Percentiles rank a stretch among this genome's conserved stretches.
These are phyloP conservation scores for Blennius ocellaris DNA, from an alignment of 2,113 vertebrate species.

Conservation along the genomic window DNA sequence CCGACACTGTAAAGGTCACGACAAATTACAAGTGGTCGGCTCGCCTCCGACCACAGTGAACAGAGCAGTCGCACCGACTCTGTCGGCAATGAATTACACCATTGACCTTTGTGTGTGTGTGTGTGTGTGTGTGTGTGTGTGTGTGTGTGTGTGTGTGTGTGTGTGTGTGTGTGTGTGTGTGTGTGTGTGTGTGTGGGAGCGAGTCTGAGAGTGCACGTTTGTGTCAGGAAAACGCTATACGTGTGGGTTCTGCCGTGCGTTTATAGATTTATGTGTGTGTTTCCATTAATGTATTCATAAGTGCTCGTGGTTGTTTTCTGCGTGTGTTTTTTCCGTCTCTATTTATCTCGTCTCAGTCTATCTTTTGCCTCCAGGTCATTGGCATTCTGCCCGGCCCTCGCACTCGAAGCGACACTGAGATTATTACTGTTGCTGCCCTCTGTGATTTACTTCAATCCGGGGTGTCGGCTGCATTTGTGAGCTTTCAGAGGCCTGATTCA, in stretches of 20 bases:
- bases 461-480: constrained; percentile 7
- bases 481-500: constrained; percentile 11
- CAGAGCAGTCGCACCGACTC: constrained; percentile 38
- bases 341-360: constrained; percentile 39
- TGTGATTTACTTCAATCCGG: constrained; percentile 48
- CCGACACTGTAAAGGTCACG: constrained; percentile 61
- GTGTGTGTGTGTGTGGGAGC: constrained; percentile 12
- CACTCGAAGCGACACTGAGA: constrained; percentile 56
- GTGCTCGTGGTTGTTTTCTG: not conserved
- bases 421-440: constrained; percentile 50
- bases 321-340: constrained; percentile 9
- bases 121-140: too few relatives aligned
- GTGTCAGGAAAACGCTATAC: not conserved
- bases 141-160: too few relatives aligned
- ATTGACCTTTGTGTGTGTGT: constrained; percentile 65
- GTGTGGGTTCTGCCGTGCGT: not conserved
- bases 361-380: constrained; percentile 49
- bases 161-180: too few relatives aligned
- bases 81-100: constrained; percentile 62
- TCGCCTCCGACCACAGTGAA: constrained; percentile 46
- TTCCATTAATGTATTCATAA: not conserved
- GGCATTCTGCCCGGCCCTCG: constrained; percentile 43
- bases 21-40: constrained; percentile 72
- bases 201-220: not conserved
- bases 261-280: not conserved